A percentile compares a stretch with the other conserved stretches of the same genome.
Conservation (phyloP, 2,113 vertebrate species). For the Salvator merianae region DNA sequence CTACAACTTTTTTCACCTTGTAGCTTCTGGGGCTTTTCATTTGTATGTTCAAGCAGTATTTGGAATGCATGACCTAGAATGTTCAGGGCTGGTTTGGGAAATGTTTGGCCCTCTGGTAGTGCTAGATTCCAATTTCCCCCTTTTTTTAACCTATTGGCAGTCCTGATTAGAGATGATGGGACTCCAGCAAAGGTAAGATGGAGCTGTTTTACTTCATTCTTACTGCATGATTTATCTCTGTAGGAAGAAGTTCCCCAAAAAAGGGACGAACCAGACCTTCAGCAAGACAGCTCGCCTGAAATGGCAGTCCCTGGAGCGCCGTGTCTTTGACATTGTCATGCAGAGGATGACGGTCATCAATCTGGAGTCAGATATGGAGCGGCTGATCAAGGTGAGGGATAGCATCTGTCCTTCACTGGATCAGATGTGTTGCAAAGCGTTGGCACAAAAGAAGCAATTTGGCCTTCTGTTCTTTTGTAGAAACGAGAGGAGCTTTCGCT, state of each 20-base stretch:
- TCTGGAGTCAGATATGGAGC: conserved; percentile 95
- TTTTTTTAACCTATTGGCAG: no score
- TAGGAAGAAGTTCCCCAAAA: conserved; percentile 91
- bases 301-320: conserved; percentile 91
- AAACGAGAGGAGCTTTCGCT: conserved; percentile 94
- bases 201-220: background rate
- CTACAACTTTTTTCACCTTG: background rate
- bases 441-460: background rate
- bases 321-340: conserved; percentile 94
- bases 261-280: conserved; percentile 79
- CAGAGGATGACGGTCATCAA: conserved; percentile 95
- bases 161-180: background rate
- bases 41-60: background rate
- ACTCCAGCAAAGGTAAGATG: background rate
- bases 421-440: rapidly evolving
- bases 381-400: conserved; percentile 87
- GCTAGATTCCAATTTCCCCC: background rate
- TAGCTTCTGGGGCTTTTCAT: background rate
- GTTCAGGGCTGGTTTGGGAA: no score
- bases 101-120: background rate
- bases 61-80: background rate
- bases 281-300: conserved; percentile 91
- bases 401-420: background rate
- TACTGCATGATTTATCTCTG: conserved; percentile 23
- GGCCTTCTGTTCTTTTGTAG: conserved; percentile 65